Evolutionary conservation across 1,140 invertebrate genomes (phyloP).

Genomic region (Lycorma delicatula): DNA sequence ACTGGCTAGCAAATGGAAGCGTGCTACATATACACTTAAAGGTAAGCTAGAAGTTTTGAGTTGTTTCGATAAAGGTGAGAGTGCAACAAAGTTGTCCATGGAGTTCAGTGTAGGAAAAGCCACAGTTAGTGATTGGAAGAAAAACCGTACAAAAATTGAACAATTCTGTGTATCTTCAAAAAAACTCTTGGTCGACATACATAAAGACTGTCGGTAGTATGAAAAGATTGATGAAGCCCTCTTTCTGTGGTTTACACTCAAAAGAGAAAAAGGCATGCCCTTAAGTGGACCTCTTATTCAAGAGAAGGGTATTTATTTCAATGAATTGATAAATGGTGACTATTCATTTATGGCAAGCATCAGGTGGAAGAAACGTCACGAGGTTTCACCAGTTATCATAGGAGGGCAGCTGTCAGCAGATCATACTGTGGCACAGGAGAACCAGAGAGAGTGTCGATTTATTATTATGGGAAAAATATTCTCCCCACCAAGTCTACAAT

Average conservation of each 20-base stretch:
- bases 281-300: slow-evolving; percentile 22
- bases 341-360: slow-evolving; percentile 27
- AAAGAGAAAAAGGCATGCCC: slow-evolving; percentile 20
- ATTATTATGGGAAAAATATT: slow-evolving; percentile 11
- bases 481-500: slow-evolving; percentile 33
- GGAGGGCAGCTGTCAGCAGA: slow-evolving; percentile 33
- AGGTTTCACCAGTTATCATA: slow-evolving; percentile 32
- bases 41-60: slow-evolving; percentile 19
- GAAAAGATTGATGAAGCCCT: slow-evolving; percentile 22
- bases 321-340: slow-evolving; percentile 17
- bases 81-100: slow-evolving; percentile 7
- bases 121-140: slow-evolving; percentile 21
- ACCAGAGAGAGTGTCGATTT: slow-evolving; percentile 8
- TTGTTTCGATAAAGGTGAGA: slow-evolving; percentile 19
- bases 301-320: slow-evolving; percentile 24
- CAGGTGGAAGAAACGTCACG: slow-evolving; percentile 35
- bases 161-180: slow-evolving; percentile 11
- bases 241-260: slow-evolving; percentile 23
- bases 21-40: not conserved
- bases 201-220: slow-evolving; percentile 15
- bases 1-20: too few relatives aligned
- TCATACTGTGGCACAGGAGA: slow-evolving; percentile 17
- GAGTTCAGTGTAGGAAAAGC: slow-evolving; percentile 18
- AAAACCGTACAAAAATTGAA: slow-evolving; percentile 7
- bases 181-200: slow-evolving; percentile 2